Conservation (phyloP, 2,797 vertebrate genomes). For the Diglossa cyanea region DNA sequence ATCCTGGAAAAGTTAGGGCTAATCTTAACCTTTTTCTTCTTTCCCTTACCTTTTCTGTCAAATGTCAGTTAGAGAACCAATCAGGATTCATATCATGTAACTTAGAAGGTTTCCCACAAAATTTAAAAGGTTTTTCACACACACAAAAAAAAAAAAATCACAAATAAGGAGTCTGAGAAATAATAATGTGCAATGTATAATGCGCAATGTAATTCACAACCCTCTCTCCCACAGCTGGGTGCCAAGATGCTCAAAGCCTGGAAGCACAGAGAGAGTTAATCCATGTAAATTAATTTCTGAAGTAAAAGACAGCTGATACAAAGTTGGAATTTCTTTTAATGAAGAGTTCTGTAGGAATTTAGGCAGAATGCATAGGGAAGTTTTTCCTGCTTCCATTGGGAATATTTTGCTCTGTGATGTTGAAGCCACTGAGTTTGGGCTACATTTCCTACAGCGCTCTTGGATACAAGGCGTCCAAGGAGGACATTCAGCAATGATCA, state of each 20-base stretch:
- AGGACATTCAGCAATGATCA: neutral
- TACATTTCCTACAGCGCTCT: neutral
- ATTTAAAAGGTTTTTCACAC: neutral
- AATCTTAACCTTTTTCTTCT: neutral
- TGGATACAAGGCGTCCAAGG: neutral
- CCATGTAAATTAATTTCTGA: neutral
- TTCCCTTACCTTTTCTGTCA: neutral
- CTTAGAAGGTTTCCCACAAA: neutral
- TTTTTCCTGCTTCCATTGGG: neutral
- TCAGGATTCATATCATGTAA: neutral
- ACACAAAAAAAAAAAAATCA: neutral
- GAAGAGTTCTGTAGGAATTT: neutral
- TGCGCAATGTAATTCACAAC: neutral
- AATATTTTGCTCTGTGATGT: neutral
- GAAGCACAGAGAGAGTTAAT: neutral
- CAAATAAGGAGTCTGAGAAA: neutral
- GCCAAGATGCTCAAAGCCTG: neutral
- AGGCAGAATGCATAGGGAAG: neutral
- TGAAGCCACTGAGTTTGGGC: neutral
- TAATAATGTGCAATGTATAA: neutral
- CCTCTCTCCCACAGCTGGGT: neutral
- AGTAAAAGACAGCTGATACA: neutral
- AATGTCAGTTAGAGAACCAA: neutral
- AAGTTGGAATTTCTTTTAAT: neutral
- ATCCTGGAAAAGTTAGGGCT: neutral